A percentile compares a stretch with the other conserved stretches of the same genome.
Evolutionary conservation across 2,888 invertebrate genomes (phyloP).

Genomic region (Hypena proboscidalis): DNA sequence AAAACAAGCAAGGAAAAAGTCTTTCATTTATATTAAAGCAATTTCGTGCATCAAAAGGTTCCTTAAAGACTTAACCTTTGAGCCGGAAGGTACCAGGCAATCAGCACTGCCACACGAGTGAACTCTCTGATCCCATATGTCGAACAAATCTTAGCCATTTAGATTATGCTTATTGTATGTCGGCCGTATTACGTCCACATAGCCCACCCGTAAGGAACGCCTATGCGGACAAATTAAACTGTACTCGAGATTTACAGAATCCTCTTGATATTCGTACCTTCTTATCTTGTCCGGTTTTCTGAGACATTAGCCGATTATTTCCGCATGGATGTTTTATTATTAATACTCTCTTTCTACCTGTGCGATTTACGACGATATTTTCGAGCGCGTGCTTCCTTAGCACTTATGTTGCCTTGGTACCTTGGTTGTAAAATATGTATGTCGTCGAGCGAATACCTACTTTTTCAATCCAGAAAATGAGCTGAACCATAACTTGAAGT

Average conservation of each 20-base stretch:
- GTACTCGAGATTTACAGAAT: conserved; percentile 19
- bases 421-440: conserved; percentile 6
- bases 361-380: conserved; percentile 37
- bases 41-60: conserved; percentile 31
- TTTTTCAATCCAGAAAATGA: conserved; percentile 4
- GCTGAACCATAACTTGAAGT: background rate
- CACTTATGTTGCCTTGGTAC: conserved; percentile 9
- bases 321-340: conserved; percentile 68
- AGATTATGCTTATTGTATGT: conserved; percentile 70
- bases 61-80: conserved; percentile 19
- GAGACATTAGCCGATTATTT: conserved; percentile 58
- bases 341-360: conserved; percentile 44
- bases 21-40: conserved; percentile 23
- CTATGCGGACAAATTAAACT: conserved; percentile 31
- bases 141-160: conserved; percentile 63
- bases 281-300: conserved; percentile 10
- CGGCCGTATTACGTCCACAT: conserved; percentile 48
- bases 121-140: conserved; percentile 49
- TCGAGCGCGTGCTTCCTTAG: conserved; percentile 2
- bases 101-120: conserved; percentile 43
- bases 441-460: background rate
- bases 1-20: conserved; percentile 19
- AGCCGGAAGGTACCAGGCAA: conserved; percentile 34
- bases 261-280: background rate
- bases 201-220: conserved; percentile 40